These are phyloP conservation scores for Hydriomena furcata DNA, from an alignment of 2,888 invertebrate genomes.

Conservation along the genomic window DNA sequence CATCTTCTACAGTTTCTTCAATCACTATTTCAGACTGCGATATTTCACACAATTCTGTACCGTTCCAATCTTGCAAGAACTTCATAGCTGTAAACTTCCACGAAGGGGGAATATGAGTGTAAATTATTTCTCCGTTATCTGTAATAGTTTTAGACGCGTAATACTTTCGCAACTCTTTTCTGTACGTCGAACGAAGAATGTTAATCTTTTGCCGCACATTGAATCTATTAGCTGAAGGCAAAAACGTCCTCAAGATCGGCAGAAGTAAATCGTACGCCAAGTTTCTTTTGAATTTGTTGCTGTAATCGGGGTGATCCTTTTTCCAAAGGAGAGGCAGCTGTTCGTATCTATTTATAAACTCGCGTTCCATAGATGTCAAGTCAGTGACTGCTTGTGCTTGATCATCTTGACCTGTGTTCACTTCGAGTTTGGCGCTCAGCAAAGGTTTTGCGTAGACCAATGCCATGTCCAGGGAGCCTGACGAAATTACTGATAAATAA, in stretches of 20 bases:
- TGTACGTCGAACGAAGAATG: constrained; percentile 46
- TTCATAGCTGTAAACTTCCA: constrained; percentile 48
- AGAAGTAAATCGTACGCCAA: constrained; percentile 39
- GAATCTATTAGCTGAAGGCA: constrained; percentile 38
- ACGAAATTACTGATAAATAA: constrained; percentile 25
- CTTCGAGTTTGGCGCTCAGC: background rate
- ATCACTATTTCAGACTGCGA: constrained; percentile 24
- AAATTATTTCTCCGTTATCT: constrained; percentile 41
- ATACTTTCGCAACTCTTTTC: constrained; percentile 43
- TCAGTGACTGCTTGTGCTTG: constrained; percentile 17
- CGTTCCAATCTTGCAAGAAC: constrained; percentile 39
- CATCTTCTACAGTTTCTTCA: constrained; percentile 26
- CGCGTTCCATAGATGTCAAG: constrained; percentile 34
- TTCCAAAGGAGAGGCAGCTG: constrained; percentile 46
- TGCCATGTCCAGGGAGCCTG: constrained; percentile 18
- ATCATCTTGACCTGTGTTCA: background rate
- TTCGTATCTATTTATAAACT: constrained; percentile 45
- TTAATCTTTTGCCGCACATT: constrained; percentile 51
- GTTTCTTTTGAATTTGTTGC: constrained; percentile 46
- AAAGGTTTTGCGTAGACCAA: constrained; percentile 2
- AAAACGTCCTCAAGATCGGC: constrained; percentile 38
- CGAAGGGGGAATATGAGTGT: constrained; percentile 40
- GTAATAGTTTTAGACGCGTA: constrained; percentile 39
- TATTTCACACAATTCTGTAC: constrained; percentile 8
- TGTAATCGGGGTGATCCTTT: constrained; percentile 42